phyloP scores from a whole-genome alignment of 1,140 invertebrate genomes.

The Cotesia glomerata region DNA sequence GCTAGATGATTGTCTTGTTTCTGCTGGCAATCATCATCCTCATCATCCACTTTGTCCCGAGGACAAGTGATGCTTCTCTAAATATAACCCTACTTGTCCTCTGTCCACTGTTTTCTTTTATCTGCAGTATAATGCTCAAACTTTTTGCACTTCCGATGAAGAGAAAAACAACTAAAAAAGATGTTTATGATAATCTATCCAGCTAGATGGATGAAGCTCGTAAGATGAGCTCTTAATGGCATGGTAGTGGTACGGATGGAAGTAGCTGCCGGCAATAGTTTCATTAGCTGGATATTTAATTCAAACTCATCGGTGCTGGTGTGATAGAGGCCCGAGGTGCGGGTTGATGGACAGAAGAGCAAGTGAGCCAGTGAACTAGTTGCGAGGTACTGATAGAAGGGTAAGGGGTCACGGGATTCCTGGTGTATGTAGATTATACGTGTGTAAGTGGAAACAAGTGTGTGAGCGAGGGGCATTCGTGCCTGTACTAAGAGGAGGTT shows the following conservation, averaged over 20 bases:
- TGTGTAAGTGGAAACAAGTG: no score
- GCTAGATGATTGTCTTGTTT: constrained; percentile 6
- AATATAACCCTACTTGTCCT: no score
- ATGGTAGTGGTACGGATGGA: not conserved
- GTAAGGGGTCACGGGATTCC: not conserved
- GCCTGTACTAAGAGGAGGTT: constrained; percentile 32
- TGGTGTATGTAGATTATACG: not conserved
- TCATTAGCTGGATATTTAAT: constrained; percentile 55
- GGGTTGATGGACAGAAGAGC: not conserved
- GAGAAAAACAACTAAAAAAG: no score
- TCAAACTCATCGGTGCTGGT: constrained; percentile 44
- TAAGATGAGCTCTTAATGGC: no score
- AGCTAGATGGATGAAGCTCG: not conserved
- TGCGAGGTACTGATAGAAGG: constrained; percentile 13
- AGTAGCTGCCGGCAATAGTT: constrained; percentile 32
- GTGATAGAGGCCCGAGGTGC: constrained; percentile 33
- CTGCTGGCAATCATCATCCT: constrained; percentile 1
- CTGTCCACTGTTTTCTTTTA: no score
- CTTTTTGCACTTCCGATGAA: no score
- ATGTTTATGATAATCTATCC: no score
- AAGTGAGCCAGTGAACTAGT: constrained; percentile 35
- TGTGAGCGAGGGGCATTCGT: constrained; percentile 14
- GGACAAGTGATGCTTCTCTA: not conserved
- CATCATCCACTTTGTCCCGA: constrained; percentile 1
- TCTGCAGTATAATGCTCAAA: no score